Percentiles rank a stretch among this genome's conserved stretches.
Conservation (phyloP, 2,113 vertebrate genomes). For the Macaca fascicularis region T2T-MFA8v1.1 NC_088390.1:19547001-19547500, state of each 20-base stretch:
- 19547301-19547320: not conserved
- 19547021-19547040: too few relatives aligned
- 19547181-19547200: not conserved
- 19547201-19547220: not conserved
- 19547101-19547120: not conserved
- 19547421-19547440: not conserved
- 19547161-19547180: not conserved
- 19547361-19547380: not conserved
- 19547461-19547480: not conserved
- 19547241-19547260: not conserved
- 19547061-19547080: too few relatives aligned
- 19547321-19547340: not conserved
- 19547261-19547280: not conserved
- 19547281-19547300: not conserved
- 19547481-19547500: not conserved
- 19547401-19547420: not conserved
- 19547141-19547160: not conserved
- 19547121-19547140: not conserved
- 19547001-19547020: too few relatives aligned
- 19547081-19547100: not conserved
- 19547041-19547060: too few relatives aligned
- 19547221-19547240: not conserved
- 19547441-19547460: not conserved
- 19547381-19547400: not conserved
- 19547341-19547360: not conserved